These are phyloP conservation scores for Ostrea edulis DNA, from an alignment of 1,140 invertebrate species.

Conservation along the genomic window DNA sequence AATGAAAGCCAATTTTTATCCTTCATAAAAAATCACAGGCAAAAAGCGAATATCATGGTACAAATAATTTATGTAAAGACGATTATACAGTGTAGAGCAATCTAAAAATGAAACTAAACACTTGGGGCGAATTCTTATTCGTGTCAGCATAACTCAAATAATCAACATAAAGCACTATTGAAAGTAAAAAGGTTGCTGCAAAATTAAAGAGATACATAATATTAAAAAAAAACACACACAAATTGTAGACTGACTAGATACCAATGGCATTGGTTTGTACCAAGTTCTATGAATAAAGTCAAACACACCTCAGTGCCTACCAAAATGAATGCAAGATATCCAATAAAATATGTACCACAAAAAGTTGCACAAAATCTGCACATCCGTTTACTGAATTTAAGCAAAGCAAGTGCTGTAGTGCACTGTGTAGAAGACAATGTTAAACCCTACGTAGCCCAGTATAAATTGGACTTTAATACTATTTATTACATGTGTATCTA, in stretches of 20 bases:
- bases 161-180: neutral
- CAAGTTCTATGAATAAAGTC: neutral
- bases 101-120: neutral
- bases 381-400: no score
- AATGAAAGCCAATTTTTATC: neutral
- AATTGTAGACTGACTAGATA: neutral
- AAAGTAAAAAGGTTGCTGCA: neutral
- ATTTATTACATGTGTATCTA: no score
- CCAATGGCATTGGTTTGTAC: slow-evolving; percentile 6
- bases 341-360: neutral
- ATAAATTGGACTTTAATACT: no score
- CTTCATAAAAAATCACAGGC: neutral
- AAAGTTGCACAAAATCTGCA: neutral
- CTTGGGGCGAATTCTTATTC: neutral
- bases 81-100: neutral
- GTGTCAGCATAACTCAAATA: neutral
- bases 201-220: neutral
- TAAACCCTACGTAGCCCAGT: no score
- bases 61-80: neutral
- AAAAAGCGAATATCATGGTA: neutral
- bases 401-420: no score
- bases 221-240: neutral
- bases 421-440: no score
- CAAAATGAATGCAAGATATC: neutral
- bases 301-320: neutral